phyloP scores from a whole-genome alignment of 2,888 invertebrate species.

The Hedya salicella region DNA sequence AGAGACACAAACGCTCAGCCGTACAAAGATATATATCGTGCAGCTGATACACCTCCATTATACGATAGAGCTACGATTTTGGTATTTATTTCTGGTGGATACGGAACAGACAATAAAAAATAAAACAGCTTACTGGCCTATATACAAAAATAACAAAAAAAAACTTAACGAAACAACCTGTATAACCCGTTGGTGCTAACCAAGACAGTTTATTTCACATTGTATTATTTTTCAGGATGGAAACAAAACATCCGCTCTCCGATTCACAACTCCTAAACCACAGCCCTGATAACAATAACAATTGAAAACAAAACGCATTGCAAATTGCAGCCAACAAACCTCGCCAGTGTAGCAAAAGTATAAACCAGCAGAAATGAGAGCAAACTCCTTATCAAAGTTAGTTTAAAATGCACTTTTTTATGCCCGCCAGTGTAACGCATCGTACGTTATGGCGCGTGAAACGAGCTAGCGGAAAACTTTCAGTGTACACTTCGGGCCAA shows the following conservation, averaged over 20 bases:
- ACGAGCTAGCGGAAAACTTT: conserved; percentile 54
- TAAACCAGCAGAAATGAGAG: conserved; percentile 31
- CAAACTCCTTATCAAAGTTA: conserved; percentile 42
- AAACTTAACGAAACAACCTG: too few species aligned
- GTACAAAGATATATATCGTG: too few species aligned
- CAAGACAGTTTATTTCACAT: background rate
- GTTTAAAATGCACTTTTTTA: conserved; percentile 43
- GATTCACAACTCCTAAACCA: background rate
- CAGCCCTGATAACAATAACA: conserved; percentile 8
- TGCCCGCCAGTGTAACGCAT: conserved; percentile 46
- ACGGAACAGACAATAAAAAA: too few species aligned
- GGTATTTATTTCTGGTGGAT: too few species aligned
- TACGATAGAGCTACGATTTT: too few species aligned
- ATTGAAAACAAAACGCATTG: conserved; percentile 14
- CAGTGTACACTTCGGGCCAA: conserved; percentile 39
- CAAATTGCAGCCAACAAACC: conserved; percentile 14
- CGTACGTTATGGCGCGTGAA: conserved; percentile 67
- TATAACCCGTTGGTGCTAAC: too few species aligned
- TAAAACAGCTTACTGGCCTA: too few species aligned
- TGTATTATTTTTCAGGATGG: background rate
- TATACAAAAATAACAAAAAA: too few species aligned
- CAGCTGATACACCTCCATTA: too few species aligned
- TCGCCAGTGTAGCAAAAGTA: conserved; percentile 25
- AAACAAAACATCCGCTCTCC: background rate
- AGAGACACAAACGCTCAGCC: too few species aligned